Conservation (phyloP, 2,888 invertebrate genomes). For the Callosobruchus maculatus region DNA sequence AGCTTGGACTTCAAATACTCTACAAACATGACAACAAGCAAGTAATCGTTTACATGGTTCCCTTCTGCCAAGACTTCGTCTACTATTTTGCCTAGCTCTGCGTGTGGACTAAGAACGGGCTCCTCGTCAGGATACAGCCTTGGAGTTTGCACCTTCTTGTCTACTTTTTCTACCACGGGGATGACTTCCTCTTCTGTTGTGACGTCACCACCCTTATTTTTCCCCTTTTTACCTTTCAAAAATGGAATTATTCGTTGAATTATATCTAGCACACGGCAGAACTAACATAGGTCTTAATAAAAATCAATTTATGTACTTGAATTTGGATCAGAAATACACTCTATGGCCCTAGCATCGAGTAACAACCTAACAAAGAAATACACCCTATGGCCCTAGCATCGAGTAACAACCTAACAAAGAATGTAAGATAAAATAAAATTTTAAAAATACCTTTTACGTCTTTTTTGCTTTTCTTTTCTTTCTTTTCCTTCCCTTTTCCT, state of each 20-base stretch:
- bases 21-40: constrained; percentile 57
- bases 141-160: constrained; percentile 60
- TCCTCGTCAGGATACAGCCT: constrained; percentile 58
- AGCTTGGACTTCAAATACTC: constrained; percentile 54
- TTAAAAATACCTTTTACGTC: background rate
- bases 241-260: background rate
- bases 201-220: constrained; percentile 2
- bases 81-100: constrained; percentile 56
- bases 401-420: too few relatives aligned
- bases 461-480: background rate
- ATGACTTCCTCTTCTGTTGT: constrained; percentile 17
- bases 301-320: too few relatives aligned
- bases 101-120: constrained; percentile 51
- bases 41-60: constrained; percentile 49
- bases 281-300: too few relatives aligned
- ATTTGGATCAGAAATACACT: too few relatives aligned
- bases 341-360: too few relatives aligned
- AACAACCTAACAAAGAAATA: too few relatives aligned
- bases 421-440: background rate
- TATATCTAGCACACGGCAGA: too few relatives aligned
- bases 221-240: background rate
- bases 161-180: constrained; percentile 16
- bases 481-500: constrained; percentile 4
- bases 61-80: constrained; percentile 56
- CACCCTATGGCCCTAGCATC: too few relatives aligned